These are phyloP conservation scores for Chloroceryle aenea DNA, from an alignment of 2,113 vertebrate genomes.

Conservation along the genomic window DNA sequence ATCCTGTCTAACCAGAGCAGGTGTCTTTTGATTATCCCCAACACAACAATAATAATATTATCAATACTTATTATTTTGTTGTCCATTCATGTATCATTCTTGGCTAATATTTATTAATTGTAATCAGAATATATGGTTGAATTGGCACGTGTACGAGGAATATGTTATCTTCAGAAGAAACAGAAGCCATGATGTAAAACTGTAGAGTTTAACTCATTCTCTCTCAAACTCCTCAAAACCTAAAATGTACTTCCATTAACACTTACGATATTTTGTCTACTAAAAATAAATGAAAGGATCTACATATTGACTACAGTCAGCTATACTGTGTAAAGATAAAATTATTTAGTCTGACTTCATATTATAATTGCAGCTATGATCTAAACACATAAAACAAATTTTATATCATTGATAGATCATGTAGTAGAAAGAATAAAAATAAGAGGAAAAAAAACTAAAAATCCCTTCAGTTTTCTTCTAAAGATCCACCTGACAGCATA, in stretches of 20 bases:
- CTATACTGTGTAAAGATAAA: not conserved
- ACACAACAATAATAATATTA: no score
- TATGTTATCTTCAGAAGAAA: not conserved
- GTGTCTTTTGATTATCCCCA: no score
- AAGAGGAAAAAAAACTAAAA: not conserved
- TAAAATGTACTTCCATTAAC: not conserved
- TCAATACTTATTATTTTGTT: no score
- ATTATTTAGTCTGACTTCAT: not conserved
- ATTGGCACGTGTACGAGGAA: not conserved
- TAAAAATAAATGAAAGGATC: not conserved
- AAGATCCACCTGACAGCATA: not conserved
- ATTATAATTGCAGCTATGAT: not conserved
- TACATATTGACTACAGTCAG: not conserved
- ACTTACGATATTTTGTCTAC: not conserved
- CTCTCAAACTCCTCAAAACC: not conserved
- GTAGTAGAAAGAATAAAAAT: fast-evolving
- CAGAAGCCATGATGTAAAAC: not conserved
- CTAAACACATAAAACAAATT: not conserved
- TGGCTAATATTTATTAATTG: not conserved
- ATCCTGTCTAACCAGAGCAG: no score
- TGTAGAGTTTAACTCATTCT: not conserved
- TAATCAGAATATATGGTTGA: not conserved
- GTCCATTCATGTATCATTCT: not conserved
- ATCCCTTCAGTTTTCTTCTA: not conserved
- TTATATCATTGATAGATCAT: not conserved